Conservation (phyloP, 2,888 invertebrate species). For the Torymus texanus region DNA sequence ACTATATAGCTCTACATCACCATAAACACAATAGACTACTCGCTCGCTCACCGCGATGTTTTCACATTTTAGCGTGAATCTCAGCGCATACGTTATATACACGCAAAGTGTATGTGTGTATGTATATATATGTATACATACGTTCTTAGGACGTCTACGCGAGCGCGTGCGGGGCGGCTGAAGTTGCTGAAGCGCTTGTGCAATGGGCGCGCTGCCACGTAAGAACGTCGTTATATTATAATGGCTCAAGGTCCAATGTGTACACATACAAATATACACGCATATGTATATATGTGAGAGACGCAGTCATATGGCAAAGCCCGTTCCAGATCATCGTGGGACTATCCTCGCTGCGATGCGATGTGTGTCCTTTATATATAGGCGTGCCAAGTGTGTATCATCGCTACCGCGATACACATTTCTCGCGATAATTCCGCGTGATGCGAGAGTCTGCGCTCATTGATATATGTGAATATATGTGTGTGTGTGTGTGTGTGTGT, state of each 20-base stretch:
- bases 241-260: conserved; percentile 66
- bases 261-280: neutral
- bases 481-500: no score
- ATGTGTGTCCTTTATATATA: conserved; percentile 59
- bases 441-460: neutral
- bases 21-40: conserved; percentile 22
- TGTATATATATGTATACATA: conserved; percentile 5
- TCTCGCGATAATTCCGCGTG: conserved; percentile 20
- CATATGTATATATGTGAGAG: neutral
- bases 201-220: conserved; percentile 58
- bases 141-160: neutral
- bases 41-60: conserved; percentile 12
- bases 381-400: conserved; percentile 65
- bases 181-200: conserved; percentile 55
- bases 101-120: neutral
- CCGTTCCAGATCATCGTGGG: conserved; percentile 71
- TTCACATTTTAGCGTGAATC: conserved; percentile 50
- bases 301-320: conserved; percentile 33
- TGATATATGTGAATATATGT: no score
- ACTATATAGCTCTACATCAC: neutral
- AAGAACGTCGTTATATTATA: conserved; percentile 61
- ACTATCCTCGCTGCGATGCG: conserved; percentile 62
- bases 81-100: neutral
- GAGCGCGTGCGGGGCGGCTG: neutral
- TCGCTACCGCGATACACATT: neutral